A percentile compares a stretch with the other conserved stretches of the same genome.
Evolutionary conservation across 1,140 invertebrate species (phyloP).

Genomic region (Andricus grossulariae): DNA sequence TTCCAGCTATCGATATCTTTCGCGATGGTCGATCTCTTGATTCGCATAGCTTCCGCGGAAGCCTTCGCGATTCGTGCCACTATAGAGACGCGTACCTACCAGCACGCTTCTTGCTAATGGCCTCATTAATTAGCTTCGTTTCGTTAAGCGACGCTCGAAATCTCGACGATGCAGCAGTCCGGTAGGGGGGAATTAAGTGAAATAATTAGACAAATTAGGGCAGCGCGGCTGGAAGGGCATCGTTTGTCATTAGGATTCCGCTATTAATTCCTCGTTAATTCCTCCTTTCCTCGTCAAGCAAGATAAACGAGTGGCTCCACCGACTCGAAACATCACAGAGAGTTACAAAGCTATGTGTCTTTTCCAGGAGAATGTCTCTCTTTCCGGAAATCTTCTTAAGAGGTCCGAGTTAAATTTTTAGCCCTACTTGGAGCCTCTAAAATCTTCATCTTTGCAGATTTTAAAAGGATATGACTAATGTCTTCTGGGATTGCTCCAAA

Average conservation of each 20-base stretch:
- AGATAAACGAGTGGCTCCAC: conserved; percentile 74
- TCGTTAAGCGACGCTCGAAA: conserved; percentile 68
- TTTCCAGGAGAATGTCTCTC: not conserved
- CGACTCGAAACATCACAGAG: conserved; percentile 54
- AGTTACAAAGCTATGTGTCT: conserved; percentile 26
- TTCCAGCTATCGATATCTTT: conserved; percentile 21
- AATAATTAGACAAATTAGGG: conserved; percentile 77
- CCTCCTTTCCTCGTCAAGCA: conserved; percentile 76
- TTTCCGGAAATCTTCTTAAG: not conserved
- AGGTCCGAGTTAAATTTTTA: no score
- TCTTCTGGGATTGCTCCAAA: no score
- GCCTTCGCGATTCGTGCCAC: conserved; percentile 23
- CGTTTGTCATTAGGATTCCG: conserved; percentile 75
- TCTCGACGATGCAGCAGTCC: conserved; percentile 62
- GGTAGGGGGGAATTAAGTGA: conserved; percentile 71
- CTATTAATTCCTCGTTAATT: conserved; percentile 77
- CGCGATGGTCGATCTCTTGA: conserved; percentile 27
- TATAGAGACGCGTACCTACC: conserved; percentile 44
- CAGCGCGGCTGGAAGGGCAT: conserved; percentile 66
- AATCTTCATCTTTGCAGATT: no score
- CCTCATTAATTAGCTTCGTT: conserved; percentile 75
- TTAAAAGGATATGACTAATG: no score
- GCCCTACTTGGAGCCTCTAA: no score
- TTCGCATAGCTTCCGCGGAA: conserved; percentile 17
- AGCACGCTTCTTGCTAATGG: conserved; percentile 62